phyloP scores from a whole-genome alignment of 2,888 invertebrate genomes.

The Thumatha senex region DNA sequence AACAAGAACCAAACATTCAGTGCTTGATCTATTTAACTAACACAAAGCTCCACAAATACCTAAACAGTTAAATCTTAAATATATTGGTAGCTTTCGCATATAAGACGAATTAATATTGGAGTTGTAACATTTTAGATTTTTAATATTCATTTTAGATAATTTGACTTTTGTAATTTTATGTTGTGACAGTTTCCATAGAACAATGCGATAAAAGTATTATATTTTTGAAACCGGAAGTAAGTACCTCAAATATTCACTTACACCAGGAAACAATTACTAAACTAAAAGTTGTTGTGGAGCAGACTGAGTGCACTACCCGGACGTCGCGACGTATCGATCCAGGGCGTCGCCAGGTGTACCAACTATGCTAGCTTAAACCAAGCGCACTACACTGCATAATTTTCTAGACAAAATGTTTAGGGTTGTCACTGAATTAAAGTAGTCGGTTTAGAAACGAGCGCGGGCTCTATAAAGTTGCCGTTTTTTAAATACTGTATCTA shows the following conservation, averaged over 20 bases:
- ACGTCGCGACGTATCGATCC: slow-evolving; percentile 60
- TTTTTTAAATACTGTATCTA: too few relatives aligned
- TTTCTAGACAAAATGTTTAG: slow-evolving; percentile 22
- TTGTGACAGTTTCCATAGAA: too few relatives aligned
- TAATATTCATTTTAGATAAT: too few relatives aligned
- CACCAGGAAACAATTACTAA: slow-evolving; percentile 17
- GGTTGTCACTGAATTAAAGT: slow-evolving; percentile 10
- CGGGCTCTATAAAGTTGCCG: too few relatives aligned
- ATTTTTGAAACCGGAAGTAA: too few relatives aligned
- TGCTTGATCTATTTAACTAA: neutral
- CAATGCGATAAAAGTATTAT: too few relatives aligned
- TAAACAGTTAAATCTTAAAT: neutral
- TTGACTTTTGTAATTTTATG: too few relatives aligned
- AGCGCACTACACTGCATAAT: slow-evolving; percentile 36
- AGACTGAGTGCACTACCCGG: slow-evolving; percentile 28
- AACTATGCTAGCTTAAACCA: slow-evolving; percentile 28
- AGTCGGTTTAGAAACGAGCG: neutral
- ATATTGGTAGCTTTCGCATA: neutral
- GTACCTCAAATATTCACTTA: too few relatives aligned
- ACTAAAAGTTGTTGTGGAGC: slow-evolving; percentile 20
- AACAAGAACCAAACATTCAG: neutral
- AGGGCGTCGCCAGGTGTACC: slow-evolving; percentile 46
- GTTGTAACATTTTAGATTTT: neutral
- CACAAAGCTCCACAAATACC: neutral
- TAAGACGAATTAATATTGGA: neutral